These are phyloP conservation scores for Umimayanthus kanabou DNA, from an alignment of 92 coral and sea anemone species.

Conservation along the genomic window DNA sequence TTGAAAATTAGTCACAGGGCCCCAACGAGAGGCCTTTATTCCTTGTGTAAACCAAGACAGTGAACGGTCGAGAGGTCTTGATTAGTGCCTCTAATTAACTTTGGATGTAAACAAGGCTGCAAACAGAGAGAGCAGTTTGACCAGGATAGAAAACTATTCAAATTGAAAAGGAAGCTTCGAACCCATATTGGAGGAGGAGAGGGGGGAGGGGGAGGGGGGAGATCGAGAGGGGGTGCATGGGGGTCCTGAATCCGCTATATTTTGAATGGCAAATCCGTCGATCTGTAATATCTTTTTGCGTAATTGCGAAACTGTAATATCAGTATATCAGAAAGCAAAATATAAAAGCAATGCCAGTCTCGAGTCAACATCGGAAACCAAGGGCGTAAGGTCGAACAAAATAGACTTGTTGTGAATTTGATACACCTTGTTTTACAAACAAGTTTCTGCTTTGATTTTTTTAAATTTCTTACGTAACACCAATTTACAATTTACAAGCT, in stretches of 20 bases:
- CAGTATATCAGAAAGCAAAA: no score
- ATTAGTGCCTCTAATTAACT: constrained; percentile 12
- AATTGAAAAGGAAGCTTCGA: not conserved
- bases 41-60: constrained; percentile 7
- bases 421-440: no score
- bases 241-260: not conserved
- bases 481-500: no score
- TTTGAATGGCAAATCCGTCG: not conserved
- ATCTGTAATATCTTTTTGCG: not conserved
- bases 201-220: no score
- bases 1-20: not conserved
- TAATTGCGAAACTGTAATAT: no score
- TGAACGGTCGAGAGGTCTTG: not conserved
- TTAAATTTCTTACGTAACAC: no score
- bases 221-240: no score
- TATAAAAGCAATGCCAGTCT: no score
- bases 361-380: no score
- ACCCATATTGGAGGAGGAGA: not conserved
- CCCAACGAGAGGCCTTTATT: constrained; percentile 14
- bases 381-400: no score
- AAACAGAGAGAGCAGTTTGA: not conserved
- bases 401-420: no score
- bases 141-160: not conserved
- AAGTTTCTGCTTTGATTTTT: no score
- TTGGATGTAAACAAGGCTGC: not conserved